These are phyloP conservation scores for Griposia aprilina DNA, from an alignment of 2,888 invertebrate genomes.

Conservation along the genomic window DNA sequence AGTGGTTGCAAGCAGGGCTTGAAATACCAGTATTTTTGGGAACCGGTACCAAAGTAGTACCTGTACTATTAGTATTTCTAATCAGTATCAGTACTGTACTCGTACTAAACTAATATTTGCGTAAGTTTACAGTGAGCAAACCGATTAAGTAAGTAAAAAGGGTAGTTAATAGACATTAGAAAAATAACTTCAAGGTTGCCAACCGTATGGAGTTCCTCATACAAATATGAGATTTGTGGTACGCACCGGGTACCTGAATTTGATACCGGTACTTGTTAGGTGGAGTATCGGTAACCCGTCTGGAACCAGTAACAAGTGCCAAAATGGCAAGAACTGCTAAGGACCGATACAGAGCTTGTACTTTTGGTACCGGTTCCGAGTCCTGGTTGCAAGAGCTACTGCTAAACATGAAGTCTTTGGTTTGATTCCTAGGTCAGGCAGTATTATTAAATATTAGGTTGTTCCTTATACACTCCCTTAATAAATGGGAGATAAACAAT, in stretches of 20 bases:
- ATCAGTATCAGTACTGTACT: not conserved
- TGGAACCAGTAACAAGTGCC: not conserved
- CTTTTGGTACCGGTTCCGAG: not conserved
- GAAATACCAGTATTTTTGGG: not conserved
- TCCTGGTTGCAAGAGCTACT: not conserved
- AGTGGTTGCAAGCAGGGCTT: not conserved
- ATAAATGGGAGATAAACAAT: not conserved
- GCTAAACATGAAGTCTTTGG: not conserved
- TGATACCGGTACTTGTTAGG: not conserved
- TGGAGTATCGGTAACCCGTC: not conserved
- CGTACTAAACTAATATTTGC: not conserved
- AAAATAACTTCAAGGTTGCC: not conserved
- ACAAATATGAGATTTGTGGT: not conserved
- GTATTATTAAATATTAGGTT: not conserved
- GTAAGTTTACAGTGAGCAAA: not conserved
- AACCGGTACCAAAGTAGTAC: not conserved
- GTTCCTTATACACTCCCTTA: not conserved
- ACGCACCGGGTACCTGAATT: not conserved
- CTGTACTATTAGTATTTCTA: not conserved
- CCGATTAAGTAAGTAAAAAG: not conserved
- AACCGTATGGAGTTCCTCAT: not conserved
- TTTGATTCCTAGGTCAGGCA: not conserved
- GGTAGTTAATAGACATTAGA: not conserved
- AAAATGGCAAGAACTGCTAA: not conserved
- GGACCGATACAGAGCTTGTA: not conserved